Conservation (phyloP, 2,113 vertebrate genomes). For the Petaurus breviceps region DNA sequence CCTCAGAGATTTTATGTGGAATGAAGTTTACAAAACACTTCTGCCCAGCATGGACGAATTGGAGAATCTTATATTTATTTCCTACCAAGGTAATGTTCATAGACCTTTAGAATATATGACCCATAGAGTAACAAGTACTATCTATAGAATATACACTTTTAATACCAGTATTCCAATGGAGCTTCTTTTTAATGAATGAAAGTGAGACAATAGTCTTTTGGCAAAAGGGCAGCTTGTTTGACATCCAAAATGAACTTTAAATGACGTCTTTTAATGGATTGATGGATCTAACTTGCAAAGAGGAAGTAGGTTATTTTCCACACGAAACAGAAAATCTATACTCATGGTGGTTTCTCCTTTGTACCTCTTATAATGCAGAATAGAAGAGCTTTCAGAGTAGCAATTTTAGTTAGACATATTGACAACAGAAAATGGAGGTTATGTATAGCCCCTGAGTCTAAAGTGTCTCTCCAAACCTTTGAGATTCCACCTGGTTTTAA, state of each 20-base stretch:
- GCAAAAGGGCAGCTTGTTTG: neutral
- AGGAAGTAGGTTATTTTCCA: neutral
- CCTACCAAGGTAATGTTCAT: neutral
- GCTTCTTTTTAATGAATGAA: neutral
- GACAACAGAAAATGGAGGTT: conserved; percentile 49
- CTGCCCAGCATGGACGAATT: neutral
- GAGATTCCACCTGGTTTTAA: conserved; percentile 48
- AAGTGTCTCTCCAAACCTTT: conserved; percentile 43
- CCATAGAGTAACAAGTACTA: conserved; percentile 11
- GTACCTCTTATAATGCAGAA: neutral
- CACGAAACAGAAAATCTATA: conserved; percentile 49
- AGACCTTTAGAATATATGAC: neutral
- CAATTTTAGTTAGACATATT: conserved; percentile 22
- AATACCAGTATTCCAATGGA: conserved; percentile 8
- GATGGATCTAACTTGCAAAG: conserved; percentile 7
- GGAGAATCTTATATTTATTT: neutral
- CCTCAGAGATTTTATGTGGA: neutral
- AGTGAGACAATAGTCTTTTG: neutral
- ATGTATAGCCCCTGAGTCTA: conserved; percentile 23
- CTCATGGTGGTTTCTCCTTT: conserved; percentile 41
- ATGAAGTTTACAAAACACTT: neutral
- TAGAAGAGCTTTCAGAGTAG: neutral
- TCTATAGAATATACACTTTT: neutral
- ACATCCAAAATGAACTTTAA: conserved; percentile 14
- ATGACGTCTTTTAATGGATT: conserved; percentile 35